Evolutionary conservation across 1,140 invertebrate species (phyloP).

Genomic region (Pinna nobilis): DNA sequence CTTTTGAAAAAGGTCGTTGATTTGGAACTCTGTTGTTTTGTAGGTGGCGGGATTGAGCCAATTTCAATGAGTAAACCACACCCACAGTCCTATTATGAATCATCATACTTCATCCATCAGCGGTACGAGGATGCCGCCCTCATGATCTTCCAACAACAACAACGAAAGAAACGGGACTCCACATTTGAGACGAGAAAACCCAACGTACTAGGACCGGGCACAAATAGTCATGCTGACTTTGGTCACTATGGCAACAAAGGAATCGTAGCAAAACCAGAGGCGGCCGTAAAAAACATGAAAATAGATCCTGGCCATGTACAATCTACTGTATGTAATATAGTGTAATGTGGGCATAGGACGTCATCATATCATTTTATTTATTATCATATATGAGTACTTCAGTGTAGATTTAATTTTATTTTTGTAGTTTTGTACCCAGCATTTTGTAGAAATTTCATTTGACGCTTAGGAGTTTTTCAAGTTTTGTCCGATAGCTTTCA

Average conservation of each 20-base stretch:
- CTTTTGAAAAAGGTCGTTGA: too few species aligned
- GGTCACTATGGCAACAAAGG: conserved; percentile 57
- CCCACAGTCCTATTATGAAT: conserved; percentile 56
- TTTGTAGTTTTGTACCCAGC: too few species aligned
- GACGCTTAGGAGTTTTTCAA: too few species aligned
- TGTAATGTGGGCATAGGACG: conserved; percentile 8
- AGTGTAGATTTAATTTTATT: too few species aligned
- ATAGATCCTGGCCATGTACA: conserved; percentile 33
- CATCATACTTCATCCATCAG: conserved; percentile 68
- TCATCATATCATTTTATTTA: background rate
- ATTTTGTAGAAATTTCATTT: too few species aligned
- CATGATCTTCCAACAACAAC: conserved; percentile 62
- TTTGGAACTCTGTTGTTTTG: background rate
- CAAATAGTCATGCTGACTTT: conserved; percentile 43
- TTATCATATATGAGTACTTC: background rate
- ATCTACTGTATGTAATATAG: conserved; percentile 51
- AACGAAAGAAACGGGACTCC: conserved; percentile 44
- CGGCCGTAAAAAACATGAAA: conserved; percentile 31
- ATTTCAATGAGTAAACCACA: conserved; percentile 54
- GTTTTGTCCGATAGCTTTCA: too few species aligned
- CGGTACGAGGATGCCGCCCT: conserved; percentile 74
- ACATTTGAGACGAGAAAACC: conserved; percentile 29
- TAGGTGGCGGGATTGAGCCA: background rate
- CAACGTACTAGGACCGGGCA: background rate
- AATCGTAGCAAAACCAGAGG: conserved; percentile 44